Evolutionary conservation across 2,888 invertebrate species (phyloP), one percentile per base, ranked within the genome.

Genomic region (Meloe dianella): DNA sequence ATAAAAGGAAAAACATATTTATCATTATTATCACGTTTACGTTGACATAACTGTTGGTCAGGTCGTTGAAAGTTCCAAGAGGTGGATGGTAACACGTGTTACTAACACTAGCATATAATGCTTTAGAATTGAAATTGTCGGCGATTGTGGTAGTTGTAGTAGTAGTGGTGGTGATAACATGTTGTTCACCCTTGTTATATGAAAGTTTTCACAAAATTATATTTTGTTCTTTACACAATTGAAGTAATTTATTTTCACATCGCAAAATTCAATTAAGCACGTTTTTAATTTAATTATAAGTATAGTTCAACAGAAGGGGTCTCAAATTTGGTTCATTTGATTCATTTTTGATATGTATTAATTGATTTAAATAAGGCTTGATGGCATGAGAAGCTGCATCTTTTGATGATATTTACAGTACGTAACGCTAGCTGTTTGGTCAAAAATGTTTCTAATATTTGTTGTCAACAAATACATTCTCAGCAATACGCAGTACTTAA

Each of bases 11-110:
- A 69, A 69, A 61, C 67, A 69, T 72, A 75, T 75, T 74, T 74
- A 72, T 75, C 73, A 75, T 75, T 74, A 75, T 73, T 73, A 75
- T 75, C 75, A 75, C 75, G 74, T 75, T 73, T 73, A 71, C 67
- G 71, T 71, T 65, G 71, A 72, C 74, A 72, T 71, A 71, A 73
- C 70, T 71, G 71, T 56, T 70, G 75, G 73, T 72, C 74, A 74
- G 74, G 71, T 71, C 65, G 69, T 70, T 69, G 71, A 70, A 73
- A 74, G 69, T 71, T 73, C 68, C 58, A 67, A 71, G 61, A 69
- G 54, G 54, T 54, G 54, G 24, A 41, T 27, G 60, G 69, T 62
- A 73, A 72, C 75, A 75, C 73, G 74, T 75, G 75, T 27, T 54
- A 54, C 54, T 12, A 54, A 54, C 54, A 54, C 27, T 54, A 54